A percentile compares a stretch with the other conserved stretches of the same genome.
phyloP scores from a whole-genome alignment of 2,113 vertebrate genomes.

The Lethenteron reissneri region DNA sequence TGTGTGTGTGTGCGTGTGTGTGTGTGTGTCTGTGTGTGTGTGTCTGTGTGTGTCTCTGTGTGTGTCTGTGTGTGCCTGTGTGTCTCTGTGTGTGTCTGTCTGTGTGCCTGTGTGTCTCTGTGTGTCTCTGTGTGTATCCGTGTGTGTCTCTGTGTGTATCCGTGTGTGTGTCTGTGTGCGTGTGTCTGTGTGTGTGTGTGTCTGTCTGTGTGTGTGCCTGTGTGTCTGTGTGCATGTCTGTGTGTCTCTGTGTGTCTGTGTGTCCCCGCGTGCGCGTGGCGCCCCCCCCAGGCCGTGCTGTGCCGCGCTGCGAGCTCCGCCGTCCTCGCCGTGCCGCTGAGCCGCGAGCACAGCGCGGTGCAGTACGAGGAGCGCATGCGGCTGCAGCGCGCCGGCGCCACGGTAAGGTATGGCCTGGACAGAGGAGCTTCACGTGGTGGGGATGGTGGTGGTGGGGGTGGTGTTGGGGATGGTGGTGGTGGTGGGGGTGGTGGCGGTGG shows the following conservation, averaged over 20 bases:
- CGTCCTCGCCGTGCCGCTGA: constrained; percentile 46
- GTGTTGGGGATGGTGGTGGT: too few species aligned
- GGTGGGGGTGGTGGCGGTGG: too few species aligned
- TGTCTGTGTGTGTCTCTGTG: neutral
- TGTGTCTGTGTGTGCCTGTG: neutral
- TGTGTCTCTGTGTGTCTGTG: neutral
- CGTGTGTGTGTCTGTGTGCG: neutral
- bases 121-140: neutral
- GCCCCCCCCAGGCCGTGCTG: constrained; percentile 44
- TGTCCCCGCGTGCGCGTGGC: neutral
- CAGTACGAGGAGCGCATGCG: constrained; percentile 87
- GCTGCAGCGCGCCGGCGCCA: constrained; percentile 81
- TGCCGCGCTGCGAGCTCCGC: constrained; percentile 46
- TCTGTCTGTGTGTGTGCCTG: neutral
- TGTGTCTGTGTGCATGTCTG: neutral
- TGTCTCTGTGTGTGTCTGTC: neutral
- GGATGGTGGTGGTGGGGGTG: too few species aligned
- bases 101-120: neutral
- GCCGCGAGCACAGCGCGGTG: constrained; percentile 78
- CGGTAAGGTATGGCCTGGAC: constrained; percentile 39
- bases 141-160: neutral
- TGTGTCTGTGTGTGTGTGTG: neutral
- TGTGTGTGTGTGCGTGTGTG: neutral
- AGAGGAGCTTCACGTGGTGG: neutral
- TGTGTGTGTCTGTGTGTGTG: neutral